These are phyloP conservation scores for Lamprologus lemairii DNA, from an alignment of 2,113 vertebrate genomes.

Conservation along the genomic window DNA sequence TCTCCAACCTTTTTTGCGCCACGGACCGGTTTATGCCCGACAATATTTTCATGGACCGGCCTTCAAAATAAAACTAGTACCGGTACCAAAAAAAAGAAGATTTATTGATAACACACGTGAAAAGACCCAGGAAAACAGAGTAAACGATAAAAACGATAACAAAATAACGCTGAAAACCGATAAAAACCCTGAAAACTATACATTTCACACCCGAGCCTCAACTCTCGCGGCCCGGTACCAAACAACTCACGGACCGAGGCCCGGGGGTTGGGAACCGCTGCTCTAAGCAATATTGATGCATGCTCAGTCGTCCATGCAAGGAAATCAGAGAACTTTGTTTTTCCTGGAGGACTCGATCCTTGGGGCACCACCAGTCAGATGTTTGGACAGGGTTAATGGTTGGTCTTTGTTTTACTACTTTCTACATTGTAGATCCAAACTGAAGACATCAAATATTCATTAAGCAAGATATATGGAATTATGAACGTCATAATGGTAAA, in stretches of 20 bases:
- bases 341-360: neutral
- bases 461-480: neutral
- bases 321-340: neutral
- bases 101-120: neutral
- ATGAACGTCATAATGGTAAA: neutral
- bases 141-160: no score
- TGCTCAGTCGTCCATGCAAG: neutral
- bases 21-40: rapidly evolving
- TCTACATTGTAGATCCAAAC: neutral
- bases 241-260: neutral
- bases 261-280: neutral
- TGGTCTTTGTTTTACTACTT: rapidly evolving
- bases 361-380: neutral
- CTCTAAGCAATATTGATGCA: rapidly evolving
- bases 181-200: rapidly evolving
- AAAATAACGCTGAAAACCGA: no score
- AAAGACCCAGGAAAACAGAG: rapidly evolving
- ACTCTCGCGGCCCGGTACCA: rapidly evolving
- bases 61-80: neutral
- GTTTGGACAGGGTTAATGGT: neutral
- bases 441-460: neutral
- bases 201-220: neutral
- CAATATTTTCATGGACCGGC: rapidly evolving
- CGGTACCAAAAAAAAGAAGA: rapidly evolving
- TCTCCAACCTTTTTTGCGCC: rapidly evolving